Base-by-base conservation (phyloP, 2,797 vertebrate genomes). In the Perodicticus potto region DNA sequence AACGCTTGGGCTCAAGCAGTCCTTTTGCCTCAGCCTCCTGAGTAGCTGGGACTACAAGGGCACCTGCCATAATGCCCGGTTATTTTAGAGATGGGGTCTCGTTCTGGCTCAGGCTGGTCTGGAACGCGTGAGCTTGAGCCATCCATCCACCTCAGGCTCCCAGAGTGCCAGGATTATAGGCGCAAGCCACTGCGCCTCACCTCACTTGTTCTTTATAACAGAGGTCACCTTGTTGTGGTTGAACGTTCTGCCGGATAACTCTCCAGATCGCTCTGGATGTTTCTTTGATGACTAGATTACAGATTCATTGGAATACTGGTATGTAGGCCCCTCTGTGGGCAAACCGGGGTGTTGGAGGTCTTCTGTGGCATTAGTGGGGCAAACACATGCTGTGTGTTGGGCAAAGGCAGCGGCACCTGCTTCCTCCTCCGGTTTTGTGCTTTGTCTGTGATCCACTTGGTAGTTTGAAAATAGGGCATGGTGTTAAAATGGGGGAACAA, bases 391-490 rank as follows among this genome's bases (percentile, higher is more conserved):
- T 7, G 19, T 10, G 25, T 61, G 61, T 40, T 1, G 0, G 29
- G 61, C n/a, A 70, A 34, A 25, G 70, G 27, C 61, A 40, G 59
- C 70, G 40, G 32, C 0, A 17, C 83, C 23, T 67, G 29, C 0
- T n/a, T 89, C 63, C 86, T 63, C 53, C 63, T 87, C 32, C 32
- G 0, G 67, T 81, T 69, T 65, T 74, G 77, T 13, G 8, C 84
- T 93, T 70, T n/a, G 29, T 77, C 73, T 25, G 76, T 76, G 74
- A 29, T 84, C 83, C 67, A 59, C 91, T 23, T 69, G 92, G 78
- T 91, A 43, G 89, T 89, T 86, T 91, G 25, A 96, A 97, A 97
- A 91, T 86, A 96, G 94, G 76, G 43, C 93, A 67, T 72, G 88
- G 76, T 81, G 89, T 96, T 55, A 65, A 96, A 95, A 93, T 87